Conservation (phyloP, 2,113 vertebrate genomes). For the Chionodraco myersi region DNA sequence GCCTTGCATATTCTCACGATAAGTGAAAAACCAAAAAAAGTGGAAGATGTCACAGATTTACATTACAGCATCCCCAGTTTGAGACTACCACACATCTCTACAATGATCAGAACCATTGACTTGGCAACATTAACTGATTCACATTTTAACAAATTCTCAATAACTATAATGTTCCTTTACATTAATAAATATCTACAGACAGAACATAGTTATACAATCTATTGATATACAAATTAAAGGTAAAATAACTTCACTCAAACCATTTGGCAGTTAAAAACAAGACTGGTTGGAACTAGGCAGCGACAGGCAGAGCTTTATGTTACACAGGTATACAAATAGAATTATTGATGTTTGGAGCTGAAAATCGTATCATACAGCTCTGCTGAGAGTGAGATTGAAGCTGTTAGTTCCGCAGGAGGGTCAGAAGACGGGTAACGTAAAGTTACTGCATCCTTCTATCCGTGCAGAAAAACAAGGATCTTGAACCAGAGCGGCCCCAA, state of each 20-base stretch:
- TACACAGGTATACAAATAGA: slow-evolving; percentile 9
- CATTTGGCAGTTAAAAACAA: neutral
- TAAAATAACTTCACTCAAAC: neutral
- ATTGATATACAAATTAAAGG: neutral
- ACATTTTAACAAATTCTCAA: neutral
- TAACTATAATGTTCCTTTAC: neutral
- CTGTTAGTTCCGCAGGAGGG: neutral
- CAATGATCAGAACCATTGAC: neutral
- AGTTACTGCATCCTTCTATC: neutral
- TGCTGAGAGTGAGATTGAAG: neutral
- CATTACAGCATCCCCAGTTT: neutral
- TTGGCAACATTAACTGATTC: too few relatives aligned
- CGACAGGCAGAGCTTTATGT: slow-evolving; percentile 1
- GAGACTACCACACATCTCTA: neutral
- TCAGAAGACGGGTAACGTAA: neutral
- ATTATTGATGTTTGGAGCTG: slow-evolving; percentile 8
- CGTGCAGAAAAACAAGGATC: neutral
- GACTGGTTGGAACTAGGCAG: neutral
- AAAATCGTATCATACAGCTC: neutral
- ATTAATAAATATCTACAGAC: neutral
- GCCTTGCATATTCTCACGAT: neutral
- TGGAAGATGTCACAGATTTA: neutral
- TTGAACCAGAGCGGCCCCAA: neutral
- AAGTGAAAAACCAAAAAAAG: too few relatives aligned
- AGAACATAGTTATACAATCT: neutral